These are phyloP conservation scores for Pedionomus torquatus DNA, from an alignment of 2,113 vertebrate genomes.

Conservation along the genomic window DNA sequence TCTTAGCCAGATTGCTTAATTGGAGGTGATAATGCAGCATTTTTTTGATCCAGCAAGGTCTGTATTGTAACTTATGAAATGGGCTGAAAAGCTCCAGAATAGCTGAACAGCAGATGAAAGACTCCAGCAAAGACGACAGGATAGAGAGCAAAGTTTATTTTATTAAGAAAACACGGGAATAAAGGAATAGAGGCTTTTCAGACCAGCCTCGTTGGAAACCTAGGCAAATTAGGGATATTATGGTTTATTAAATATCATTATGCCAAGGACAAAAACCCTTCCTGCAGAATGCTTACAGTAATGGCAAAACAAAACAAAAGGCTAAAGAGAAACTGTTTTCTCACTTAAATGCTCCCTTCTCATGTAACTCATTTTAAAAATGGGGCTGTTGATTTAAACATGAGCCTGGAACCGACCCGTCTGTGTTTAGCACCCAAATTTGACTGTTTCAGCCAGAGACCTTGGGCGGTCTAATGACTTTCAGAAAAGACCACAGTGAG, in stretches of 20 bases:
- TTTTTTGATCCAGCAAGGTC: not conserved
- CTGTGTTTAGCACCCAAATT: not conserved
- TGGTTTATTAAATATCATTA: conserved; percentile 26
- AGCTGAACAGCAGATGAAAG: not conserved
- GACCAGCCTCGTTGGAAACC: not conserved
- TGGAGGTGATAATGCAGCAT: not conserved
- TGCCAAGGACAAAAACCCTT: not conserved
- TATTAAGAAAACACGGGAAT: not conserved
- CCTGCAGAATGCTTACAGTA: not conserved
- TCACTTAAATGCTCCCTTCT: not conserved
- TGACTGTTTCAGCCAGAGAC: not conserved
- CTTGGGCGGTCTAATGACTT: not conserved
- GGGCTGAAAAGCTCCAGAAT: not conserved
- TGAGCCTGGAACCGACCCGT: not conserved
- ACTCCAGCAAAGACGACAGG: not conserved
- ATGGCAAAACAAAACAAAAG: not conserved
- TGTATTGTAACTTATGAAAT: not conserved
- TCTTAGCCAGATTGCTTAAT: not conserved
- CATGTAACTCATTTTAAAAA: not conserved
- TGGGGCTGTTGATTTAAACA: not conserved
- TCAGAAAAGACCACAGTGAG: not conserved
- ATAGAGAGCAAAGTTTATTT: not conserved
- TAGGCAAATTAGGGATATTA: conserved; percentile 18
- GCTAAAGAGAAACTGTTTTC: not conserved
- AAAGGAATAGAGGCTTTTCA: conserved; percentile 7